Conservation (phyloP, 2,888 invertebrate genomes). For the Hoplodrina ambigua region DNA sequence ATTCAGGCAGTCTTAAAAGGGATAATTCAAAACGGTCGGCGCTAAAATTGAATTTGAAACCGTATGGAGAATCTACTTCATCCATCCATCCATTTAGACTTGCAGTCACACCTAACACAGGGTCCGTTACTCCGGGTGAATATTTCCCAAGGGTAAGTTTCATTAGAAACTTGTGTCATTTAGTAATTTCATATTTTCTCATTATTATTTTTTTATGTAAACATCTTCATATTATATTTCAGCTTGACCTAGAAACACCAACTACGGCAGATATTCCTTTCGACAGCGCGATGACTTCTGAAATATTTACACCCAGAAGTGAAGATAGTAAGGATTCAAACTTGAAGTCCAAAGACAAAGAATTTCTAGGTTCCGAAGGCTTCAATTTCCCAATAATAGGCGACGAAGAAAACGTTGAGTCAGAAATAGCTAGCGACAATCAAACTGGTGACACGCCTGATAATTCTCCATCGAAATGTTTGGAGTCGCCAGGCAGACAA, state of each 20-base stretch:
- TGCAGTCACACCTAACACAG: slow-evolving; percentile 74
- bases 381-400: slow-evolving; percentile 84
- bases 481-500: slow-evolving; percentile 54
- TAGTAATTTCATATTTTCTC: background rate
- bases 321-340: slow-evolving; percentile 77
- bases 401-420: slow-evolving; percentile 77
- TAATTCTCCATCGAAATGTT: slow-evolving; percentile 74
- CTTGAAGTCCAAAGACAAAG: slow-evolving; percentile 76
- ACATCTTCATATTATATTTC: slow-evolving; percentile 43
- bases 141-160: slow-evolving; percentile 81
- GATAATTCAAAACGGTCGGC: slow-evolving; percentile 74
- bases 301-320: slow-evolving; percentile 79
- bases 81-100: slow-evolving; percentile 47
- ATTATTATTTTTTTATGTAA: background rate
- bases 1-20: slow-evolving; percentile 60
- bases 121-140: slow-evolving; percentile 83
- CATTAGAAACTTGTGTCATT: background rate
- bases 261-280: slow-evolving; percentile 86
- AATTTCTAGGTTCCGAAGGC: slow-evolving; percentile 79
- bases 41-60: slow-evolving; percentile 84
- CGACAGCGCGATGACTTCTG: slow-evolving; percentile 78
- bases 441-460: slow-evolving; percentile 71
- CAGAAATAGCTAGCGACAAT: slow-evolving; percentile 69
- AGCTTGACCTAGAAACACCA: slow-evolving; percentile 88
- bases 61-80: slow-evolving; percentile 71